Percentiles rank a stretch among this genome's conserved stretches.
phyloP scores from a whole-genome alignment of 2,113 vertebrate genomes.

The Zingel zingel region DNA sequence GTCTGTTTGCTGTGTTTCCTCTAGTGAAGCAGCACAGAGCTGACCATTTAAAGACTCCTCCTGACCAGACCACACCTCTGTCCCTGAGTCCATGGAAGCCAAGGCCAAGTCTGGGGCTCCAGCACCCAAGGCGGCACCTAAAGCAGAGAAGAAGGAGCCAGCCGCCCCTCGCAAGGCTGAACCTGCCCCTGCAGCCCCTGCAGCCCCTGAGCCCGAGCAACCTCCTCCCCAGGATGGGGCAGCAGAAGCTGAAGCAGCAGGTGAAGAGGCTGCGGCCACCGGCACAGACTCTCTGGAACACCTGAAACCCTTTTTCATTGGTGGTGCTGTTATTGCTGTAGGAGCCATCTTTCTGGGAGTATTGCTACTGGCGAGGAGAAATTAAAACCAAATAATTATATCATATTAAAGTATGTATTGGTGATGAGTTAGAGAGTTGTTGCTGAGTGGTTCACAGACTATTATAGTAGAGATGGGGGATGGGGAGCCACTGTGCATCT shows the following conservation, averaged over 20 bases:
- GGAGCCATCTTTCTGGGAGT: slow-evolving; percentile 84
- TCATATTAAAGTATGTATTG: slow-evolving; percentile 59
- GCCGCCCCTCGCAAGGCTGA: slow-evolving; percentile 75
- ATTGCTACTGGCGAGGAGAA: slow-evolving; percentile 83
- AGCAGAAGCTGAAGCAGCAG: slow-evolving; percentile 71
- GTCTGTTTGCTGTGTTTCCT: slow-evolving; percentile 68
- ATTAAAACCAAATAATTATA: slow-evolving; percentile 73
- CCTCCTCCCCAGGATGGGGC: slow-evolving; percentile 75
- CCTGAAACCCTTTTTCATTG: slow-evolving; percentile 86
- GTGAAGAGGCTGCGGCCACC: slow-evolving; percentile 68
- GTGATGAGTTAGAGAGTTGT: slow-evolving; percentile 47
- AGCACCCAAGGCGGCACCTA: slow-evolving; percentile 74
- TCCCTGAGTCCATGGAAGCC: slow-evolving; percentile 80
- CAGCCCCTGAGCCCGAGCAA: slow-evolving; percentile 76
- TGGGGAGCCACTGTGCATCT: slow-evolving; percentile 63
- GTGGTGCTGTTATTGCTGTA: slow-evolving; percentile 82
- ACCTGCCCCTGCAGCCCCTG: slow-evolving; percentile 64
- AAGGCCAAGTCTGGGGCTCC: slow-evolving; percentile 80
- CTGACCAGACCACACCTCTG: slow-evolving; percentile 71
- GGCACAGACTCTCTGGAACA: slow-evolving; percentile 84
- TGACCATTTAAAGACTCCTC: slow-evolving; percentile 69
- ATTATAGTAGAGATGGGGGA: slow-evolving; percentile 55
- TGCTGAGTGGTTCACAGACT: slow-evolving; percentile 77
- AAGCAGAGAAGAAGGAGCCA: slow-evolving; percentile 84
- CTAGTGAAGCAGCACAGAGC: slow-evolving; percentile 75